Base-by-base conservation (phyloP, 2,888 invertebrate genomes). In the Isoperla grammatica region DNA sequence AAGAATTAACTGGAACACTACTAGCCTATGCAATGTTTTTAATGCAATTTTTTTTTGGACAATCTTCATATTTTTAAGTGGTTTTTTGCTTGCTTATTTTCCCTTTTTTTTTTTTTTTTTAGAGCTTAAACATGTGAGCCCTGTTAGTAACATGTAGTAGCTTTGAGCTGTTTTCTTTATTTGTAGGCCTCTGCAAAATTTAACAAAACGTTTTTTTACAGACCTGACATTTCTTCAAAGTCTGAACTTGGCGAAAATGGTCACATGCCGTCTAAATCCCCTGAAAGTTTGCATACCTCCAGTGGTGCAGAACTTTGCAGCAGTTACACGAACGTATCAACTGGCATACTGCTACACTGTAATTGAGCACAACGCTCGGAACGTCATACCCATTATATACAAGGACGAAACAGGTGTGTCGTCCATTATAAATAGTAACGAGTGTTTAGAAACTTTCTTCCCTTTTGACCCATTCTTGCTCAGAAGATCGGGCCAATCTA, bases 271-370 rank as follows among this genome's bases (percentile, higher is more conserved):
- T 35, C 78, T 98, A 61, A 97, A 97, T 76, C 98, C 98, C 0
- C 78, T 98, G 17, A 81, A 87, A 57, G 84, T 87, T 1, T 95
- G 95, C 71, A 81, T 87, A 40, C 81, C 85, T 0, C 83, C 86
- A 1, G 86, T 94, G 13, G 86, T 86, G 0, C 84, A 87, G 63
- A 86, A 87, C 17, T 94, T 95, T 74, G 87, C 92, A 0, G 84
- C 87, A 0, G 83, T 92, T 1, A 88, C 91, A 0, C 81, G 90
- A 54, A 81, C 86, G 9, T 90, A 94, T 72, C 95, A 96, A 71
- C 78, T 97, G 56, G 93, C 89, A 0, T 96, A 95, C 75, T 96
- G 96, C 74, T 90, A 93, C 72, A 83, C 92, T 0, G 83, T 95
- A 49, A 85, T 96, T 40, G 94, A 96, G 73, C 84, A 87, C 67